Evolutionary conservation across 1,140 invertebrate species (phyloP), one percentile per base, ranked within the genome.

Genomic region (Helicoverpa armigera): DNA sequence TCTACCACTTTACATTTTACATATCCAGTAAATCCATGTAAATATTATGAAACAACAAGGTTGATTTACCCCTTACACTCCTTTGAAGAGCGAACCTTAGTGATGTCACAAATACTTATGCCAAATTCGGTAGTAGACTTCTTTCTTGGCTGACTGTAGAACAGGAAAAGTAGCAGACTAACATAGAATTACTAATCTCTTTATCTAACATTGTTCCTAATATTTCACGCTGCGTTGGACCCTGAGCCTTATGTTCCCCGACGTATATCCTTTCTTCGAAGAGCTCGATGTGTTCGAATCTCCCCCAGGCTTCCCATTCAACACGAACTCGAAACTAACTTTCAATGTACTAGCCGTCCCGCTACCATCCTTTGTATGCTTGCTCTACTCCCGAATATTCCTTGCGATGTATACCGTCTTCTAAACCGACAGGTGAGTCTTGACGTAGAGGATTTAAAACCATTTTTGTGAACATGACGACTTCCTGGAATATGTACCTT

Each of bases 241-340:
- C 48, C 70, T 48, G 81, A 93, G 92, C 78, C 87, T 88, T 31
- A 87, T 93, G 84, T 92, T 91, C 73, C 86, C 88, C 2, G 95
- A 94, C 63, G 90, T 94, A n/a, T 94, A 94, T 84, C 92, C 92
- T 13, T 95, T 90, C 86, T 94, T 94, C 81, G 94, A 95, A 83
- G 94, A 95, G 48, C 78, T 94, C 54, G 94, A 95, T 35, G 93
- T 94, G 9, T 94, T 92, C 81, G 90, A 94, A 67, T 92, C 91
- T 54, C 93, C 94, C 12, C 94, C 94, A 56, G 89, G 83, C 61
- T 91, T 87, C 77, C 85, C 88, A 63, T 92, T 86, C 77, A 91
- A 92, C 61, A 87, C 90, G 29, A 76, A 82, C 29, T 56, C 83
- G 5, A 70, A 60, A 69, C 23, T 65, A 1, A 53, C 23, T 31